A percentile compares a stretch with the other conserved stretches of the same genome.
phyloP scores from a whole-genome alignment of 2,113 vertebrate genomes.

The Ptyas mucosa region DNA sequence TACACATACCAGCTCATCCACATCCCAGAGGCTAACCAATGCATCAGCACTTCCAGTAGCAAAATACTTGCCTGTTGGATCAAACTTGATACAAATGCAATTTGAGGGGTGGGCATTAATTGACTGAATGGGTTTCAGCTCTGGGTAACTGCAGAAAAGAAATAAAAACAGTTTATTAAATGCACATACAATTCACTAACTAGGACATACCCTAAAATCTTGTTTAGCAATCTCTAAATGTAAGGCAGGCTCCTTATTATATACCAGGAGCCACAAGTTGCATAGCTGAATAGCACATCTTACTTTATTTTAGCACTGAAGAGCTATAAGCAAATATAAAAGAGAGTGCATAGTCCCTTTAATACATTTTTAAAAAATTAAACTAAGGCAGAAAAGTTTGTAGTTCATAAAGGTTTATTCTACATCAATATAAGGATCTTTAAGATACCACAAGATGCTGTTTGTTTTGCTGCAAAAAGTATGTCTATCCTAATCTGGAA shows the following conservation, averaged over 20 bases:
- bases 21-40: constrained; percentile 93
- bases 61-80: constrained; percentile 95
- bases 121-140: constrained; percentile 96
- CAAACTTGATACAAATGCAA: constrained; percentile 99
- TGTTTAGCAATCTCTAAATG: background rate
- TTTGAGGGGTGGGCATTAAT: constrained; percentile 98
- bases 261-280: background rate
- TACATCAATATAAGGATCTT: background rate
- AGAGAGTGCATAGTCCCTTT: background rate
- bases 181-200: background rate
- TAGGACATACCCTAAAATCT: background rate
- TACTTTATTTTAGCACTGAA: background rate
- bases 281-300: background rate
- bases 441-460: background rate
- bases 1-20: constrained; percentile 94
- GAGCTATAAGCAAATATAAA: background rate
- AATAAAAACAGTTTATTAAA: constrained; percentile 16
- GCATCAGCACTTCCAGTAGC: constrained; percentile 96
- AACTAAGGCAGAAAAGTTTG: background rate
- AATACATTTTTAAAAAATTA: background rate
- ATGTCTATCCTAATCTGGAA: background rate
- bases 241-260: background rate
- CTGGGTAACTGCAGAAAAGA: constrained; percentile 81
- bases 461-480: background rate
- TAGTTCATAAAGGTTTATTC: background rate